Percentiles rank a stretch among this genome's conserved stretches.
Evolutionary conservation across 1,140 invertebrate genomes (phyloP).

Genomic region (Drosophila virilis): DNA sequence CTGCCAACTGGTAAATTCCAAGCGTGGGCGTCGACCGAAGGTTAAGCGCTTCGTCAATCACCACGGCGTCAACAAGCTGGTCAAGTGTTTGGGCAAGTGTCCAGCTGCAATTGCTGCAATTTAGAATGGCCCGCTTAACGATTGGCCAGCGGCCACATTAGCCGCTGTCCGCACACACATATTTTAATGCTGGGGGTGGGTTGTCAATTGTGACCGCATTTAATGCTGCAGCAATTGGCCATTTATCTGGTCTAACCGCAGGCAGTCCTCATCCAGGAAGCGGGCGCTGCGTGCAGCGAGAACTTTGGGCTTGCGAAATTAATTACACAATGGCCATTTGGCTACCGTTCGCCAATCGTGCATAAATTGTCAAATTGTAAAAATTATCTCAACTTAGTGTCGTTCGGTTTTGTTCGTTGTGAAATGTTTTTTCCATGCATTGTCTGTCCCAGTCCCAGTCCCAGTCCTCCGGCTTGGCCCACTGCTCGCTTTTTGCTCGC

Average conservation of each 20-base stretch:
- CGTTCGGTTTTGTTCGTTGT: conserved; percentile 61
- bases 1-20: conserved; percentile 72
- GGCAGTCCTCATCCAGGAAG: conserved; percentile 77
- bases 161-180: no score
- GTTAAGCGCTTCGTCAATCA: conserved; percentile 67
- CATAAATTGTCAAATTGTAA: conserved; percentile 82
- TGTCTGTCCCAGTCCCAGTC: conserved; percentile 49
- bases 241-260: conserved; percentile 3
- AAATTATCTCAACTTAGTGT: conserved; percentile 79
- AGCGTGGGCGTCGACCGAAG: conserved; percentile 70
- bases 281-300: conserved; percentile 61
- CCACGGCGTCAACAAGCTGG: conserved; percentile 49
- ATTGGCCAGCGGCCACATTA: conserved; percentile 24
- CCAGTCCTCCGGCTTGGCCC: conserved; percentile 28
- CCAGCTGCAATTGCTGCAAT: conserved; percentile 15
- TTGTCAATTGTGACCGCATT: conserved; percentile 22
- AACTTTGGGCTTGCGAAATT: conserved; percentile 72
- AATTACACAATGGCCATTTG: conserved; percentile 70
- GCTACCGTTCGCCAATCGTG: conserved; percentile 66
- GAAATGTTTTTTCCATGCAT: conserved; percentile 75
- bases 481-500: conserved; percentile 4
- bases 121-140: conserved; percentile 33
- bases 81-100: conserved; percentile 47
- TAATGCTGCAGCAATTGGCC: conserved; percentile 14
- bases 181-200: conserved; percentile 36